Base-by-base conservation (phyloP, 1,140 invertebrate species). In the Pseudomyrmex cubaensis region DNA sequence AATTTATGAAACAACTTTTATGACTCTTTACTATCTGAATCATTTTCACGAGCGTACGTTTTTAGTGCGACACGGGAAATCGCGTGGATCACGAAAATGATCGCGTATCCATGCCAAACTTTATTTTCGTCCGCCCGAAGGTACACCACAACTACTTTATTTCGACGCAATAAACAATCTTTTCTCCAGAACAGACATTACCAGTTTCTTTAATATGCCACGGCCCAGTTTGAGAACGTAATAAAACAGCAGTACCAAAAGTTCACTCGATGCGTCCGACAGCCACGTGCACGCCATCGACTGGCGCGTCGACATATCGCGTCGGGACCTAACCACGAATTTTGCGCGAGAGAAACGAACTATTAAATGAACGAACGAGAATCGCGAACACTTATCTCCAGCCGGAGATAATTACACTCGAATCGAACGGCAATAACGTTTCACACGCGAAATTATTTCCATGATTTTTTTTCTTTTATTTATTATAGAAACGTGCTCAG, bases 171-270 rank as follows among this genome's bases (percentile, higher is more conserved):
- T 44, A n/a, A 50, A 70, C n/a, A 35, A 48, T 78, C 20, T n/a
- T 5, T 61, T 57, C 44, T 17, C 9, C 52, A 2, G 35, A 15
- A 22, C 17, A 56, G 15, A 69, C 52, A 67, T 69, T 80, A 72
- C 66, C 76, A 80, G 44, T 70, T 70, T 80, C 44, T 61, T 44
- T 72, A 80, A 20, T 59, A 80, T 2, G 44, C 56, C 54, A 59
- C 22, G 66, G 66, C 20, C 54, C 44, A 72, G 20, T 35, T 72
- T n/a, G 46, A 80, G 66, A 35, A 80, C n/a, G 54, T 72, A 61
- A 56, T 59, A 35, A 54, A 80, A 54, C 66, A 80, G 12, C 54
- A 72, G 17, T 35, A 70, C 7, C 12, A 80, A 48, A 59, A 80
- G 56, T 70, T 72, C 54, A 80, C 76, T 80, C 20, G 76, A 20